Conservation (phyloP, 1,140 invertebrate genomes). For the Caenorhabditis elegans region WBcel235 BX284602.5:11108501-11109000, state of each 20-base stretch:
- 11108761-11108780: not conserved
- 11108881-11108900: conserved; percentile 10
- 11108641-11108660: conserved; percentile 25
- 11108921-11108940: not conserved
- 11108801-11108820: not conserved
- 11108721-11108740: not conserved
- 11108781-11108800: not conserved
- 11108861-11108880: conserved; percentile 9
- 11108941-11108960: not conserved
- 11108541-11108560: not conserved
- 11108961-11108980: not conserved
- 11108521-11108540: not conserved
- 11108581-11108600: not conserved
- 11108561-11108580: not conserved
- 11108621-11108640: not conserved
- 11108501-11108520: not conserved
- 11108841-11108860: not conserved
- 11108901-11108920: not conserved
- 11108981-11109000: conserved; percentile 8
- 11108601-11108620: not conserved
- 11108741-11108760: not conserved
- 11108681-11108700: not conserved
- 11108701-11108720: not conserved
- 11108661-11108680: not conserved
- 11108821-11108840: not conserved